A percentile compares a stretch with the other conserved stretches of the same genome.
Conservation (phyloP, 2,888 invertebrate species). For the Caenorhabditis sp. region DNA sequence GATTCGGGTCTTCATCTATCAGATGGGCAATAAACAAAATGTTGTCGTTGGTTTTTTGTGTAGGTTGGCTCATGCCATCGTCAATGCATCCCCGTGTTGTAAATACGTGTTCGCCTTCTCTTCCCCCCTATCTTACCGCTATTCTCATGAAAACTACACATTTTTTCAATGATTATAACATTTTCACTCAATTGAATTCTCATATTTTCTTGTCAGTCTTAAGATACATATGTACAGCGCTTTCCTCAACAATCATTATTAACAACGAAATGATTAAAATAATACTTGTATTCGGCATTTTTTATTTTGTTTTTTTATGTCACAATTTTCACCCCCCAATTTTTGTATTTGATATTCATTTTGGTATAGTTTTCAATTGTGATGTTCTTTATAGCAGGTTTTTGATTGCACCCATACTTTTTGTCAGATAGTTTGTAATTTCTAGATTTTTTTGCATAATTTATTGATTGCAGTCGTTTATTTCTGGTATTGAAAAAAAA, state of each 20-base stretch:
- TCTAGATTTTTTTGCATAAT: conserved; percentile 1
- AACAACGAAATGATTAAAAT: not conserved
- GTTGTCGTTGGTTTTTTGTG: no score
- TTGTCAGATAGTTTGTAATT: not conserved
- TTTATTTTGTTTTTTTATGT: conserved; percentile 4
- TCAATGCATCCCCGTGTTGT: conserved; percentile 26
- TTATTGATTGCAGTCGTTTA: conserved; percentile 2
- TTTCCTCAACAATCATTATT: conserved; percentile 12
- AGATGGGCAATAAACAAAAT: conserved; percentile 26
- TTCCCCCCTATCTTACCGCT: conserved; percentile 22
- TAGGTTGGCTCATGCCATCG: no score
- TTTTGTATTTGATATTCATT: not conserved
- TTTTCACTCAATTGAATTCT: no score
- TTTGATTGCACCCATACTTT: not conserved
- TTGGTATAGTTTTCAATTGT: not conserved
- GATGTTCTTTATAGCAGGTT: not conserved
- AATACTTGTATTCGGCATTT: conserved; percentile 15
- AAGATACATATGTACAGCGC: conserved; percentile 29
- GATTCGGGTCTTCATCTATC: conserved; percentile 54
- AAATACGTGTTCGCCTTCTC: conserved; percentile 33
- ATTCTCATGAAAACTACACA: conserved; percentile 17
- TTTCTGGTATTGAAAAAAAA: not conserved
- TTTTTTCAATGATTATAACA: conserved; percentile 23
- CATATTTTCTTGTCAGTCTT: conserved; percentile 9
- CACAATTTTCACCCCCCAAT: not conserved